These are phyloP conservation scores for Cygnus olor DNA, from an alignment of 2,797 vertebrate species.

Conservation along the genomic window DNA sequence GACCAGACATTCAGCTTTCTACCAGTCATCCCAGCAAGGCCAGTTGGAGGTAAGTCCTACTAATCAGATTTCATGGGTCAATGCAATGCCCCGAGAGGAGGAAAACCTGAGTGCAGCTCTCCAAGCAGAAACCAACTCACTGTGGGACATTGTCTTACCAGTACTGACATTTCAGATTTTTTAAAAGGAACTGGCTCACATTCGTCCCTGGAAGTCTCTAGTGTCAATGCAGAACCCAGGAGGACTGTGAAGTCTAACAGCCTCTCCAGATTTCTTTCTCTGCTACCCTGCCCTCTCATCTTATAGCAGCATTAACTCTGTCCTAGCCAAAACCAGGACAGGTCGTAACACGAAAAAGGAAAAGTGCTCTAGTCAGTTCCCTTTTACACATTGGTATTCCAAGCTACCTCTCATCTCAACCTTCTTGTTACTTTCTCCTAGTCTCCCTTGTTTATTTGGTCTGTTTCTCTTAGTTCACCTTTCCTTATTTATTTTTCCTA, in stretches of 20 bases:
- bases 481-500: not conserved
- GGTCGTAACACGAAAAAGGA: not conserved
- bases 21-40: not conserved
- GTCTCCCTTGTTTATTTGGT: not conserved
- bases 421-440: not conserved
- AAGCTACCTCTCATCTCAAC: not conserved
- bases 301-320: not conserved
- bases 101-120: conserved; percentile 13
- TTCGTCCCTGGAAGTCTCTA: not conserved
- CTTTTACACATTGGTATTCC: not conserved
- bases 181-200: conserved; percentile 5
- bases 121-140: conserved; percentile 29
- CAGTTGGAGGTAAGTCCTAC: conserved; percentile 42
- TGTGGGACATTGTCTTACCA: conserved; percentile 7
- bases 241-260: not conserved
- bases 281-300: not conserved
- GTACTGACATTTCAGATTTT: conserved; percentile 18
- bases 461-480: not conserved
- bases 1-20: not conserved
- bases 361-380: not conserved
- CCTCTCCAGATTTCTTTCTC: not conserved
- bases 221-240: not conserved
- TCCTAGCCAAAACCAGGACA: not conserved
- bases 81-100: not conserved
- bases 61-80: conserved; percentile 68